Evolutionary conservation across 2,888 invertebrate genomes (phyloP), one percentile per base, ranked within the genome.

Genomic region (Idaea straminata): DNA sequence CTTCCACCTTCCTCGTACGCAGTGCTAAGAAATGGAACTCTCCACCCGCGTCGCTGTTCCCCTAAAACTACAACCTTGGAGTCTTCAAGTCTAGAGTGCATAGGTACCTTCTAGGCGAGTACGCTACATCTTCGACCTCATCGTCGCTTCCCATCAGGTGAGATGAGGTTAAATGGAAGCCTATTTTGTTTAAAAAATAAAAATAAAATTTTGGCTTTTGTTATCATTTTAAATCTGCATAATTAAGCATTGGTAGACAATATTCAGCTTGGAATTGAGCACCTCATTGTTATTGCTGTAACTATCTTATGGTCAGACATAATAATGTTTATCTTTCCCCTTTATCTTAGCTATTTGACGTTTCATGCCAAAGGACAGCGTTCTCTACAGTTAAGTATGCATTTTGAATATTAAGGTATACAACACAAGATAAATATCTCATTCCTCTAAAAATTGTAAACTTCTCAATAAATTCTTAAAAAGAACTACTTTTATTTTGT

Each of bases 241-340:
- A 3, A 36, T 36, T 36, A 36, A 3, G 47, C 10, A 0, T 2
- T 47, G 4, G 47, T 47, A 47, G 47, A 47, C 36, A 36, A 36
- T 36, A 25, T 36, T 36, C 36, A 36, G 10, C 6, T 47, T 47
- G 4, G 10, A 47, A 47, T 47, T 47, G 47, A 13, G 13, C 13
- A 47, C 59, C 36, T 38, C 36, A 7, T 35, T 57, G 35, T 62
- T 58, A 15, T 15, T 59, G 15, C 4, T 35, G 15, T 34, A 57
- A 3, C 47, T n/a, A 57, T 62, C 15, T 62, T 61, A 47, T 47
- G 47, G 47, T 47, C 47, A 47, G 47, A 47, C 47, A 47, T 47
- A 47, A 47, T 47, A 47, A 47, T 47, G 47, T 10, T 13, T 47
- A 47, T 10, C 47, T 47, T 13, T 47, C 10, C 13, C 7, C 47